Conservation (phyloP, 1,140 invertebrate species). For the Apis florea region DNA sequence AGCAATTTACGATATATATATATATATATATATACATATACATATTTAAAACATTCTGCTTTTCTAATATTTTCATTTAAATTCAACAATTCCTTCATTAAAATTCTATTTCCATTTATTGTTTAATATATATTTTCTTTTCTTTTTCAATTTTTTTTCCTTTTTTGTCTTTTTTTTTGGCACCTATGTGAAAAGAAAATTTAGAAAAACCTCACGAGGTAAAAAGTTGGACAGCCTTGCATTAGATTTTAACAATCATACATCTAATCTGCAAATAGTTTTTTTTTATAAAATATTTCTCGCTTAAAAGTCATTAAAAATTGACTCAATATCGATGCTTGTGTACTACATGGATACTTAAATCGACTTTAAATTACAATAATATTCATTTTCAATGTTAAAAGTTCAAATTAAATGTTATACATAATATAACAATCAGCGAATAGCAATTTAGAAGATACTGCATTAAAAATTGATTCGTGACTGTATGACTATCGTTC, state of each 20-base stretch:
- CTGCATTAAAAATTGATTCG: slow-evolving; percentile 4
- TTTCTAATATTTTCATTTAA: slow-evolving; percentile 39
- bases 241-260: slow-evolving; percentile 24
- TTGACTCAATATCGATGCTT: slow-evolving; percentile 19
- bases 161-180: slow-evolving; percentile 29
- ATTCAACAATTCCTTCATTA: slow-evolving; percentile 40
- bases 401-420: background rate
- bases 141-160: slow-evolving; percentile 18
- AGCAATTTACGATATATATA: slow-evolving; percentile 27
- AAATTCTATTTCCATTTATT: slow-evolving; percentile 42
- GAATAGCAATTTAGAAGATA: slow-evolving; percentile 25
- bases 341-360: background rate
- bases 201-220: slow-evolving; percentile 17
- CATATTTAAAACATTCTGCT: slow-evolving; percentile 28
- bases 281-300: slow-evolving; percentile 1
- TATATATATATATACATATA: slow-evolving; percentile 27
- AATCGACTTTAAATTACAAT: background rate
- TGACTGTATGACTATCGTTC: background rate
- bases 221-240: slow-evolving; percentile 45
- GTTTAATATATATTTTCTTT: slow-evolving; percentile 31
- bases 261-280: slow-evolving; percentile 18
- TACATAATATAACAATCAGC: slow-evolving; percentile 17
- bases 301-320: background rate
- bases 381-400: background rate
- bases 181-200: slow-evolving; percentile 41